Evolutionary conservation across 2,888 invertebrate species (phyloP).

Genomic region (Phymatocera aterrima): DNA sequence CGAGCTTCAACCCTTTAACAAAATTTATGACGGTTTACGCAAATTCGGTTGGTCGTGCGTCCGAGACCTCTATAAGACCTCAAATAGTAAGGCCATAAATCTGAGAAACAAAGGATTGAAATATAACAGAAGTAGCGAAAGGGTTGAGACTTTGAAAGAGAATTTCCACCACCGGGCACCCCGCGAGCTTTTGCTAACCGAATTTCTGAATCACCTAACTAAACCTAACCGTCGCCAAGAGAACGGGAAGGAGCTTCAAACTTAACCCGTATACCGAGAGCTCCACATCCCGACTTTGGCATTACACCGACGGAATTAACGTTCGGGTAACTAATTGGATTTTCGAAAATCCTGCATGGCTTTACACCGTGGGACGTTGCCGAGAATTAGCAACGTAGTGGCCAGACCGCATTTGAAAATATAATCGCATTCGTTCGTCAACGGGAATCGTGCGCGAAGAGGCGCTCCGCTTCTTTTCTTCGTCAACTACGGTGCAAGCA

Average conservation of each 20-base stretch:
- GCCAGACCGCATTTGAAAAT: constrained; percentile 9
- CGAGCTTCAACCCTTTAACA: constrained; percentile 51
- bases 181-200: constrained; percentile 25
- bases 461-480: background rate
- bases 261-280: background rate
- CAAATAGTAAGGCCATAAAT: constrained; percentile 54
- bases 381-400: constrained; percentile 23
- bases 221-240: constrained; percentile 24
- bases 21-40: constrained; percentile 67
- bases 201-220: constrained; percentile 37
- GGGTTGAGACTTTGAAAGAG: constrained; percentile 51
- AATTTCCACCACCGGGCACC: background rate
- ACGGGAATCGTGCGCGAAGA: background rate
- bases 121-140: constrained; percentile 52
- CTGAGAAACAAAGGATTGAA: constrained; percentile 57
- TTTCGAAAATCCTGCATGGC: constrained; percentile 42
- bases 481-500: background rate
- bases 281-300: constrained; percentile 14
- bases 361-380: constrained; percentile 39
- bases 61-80: constrained; percentile 7
- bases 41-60: constrained; percentile 56
- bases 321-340: constrained; percentile 43
- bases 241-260: constrained; percentile 8
- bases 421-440: constrained; percentile 38
- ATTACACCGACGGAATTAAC: constrained; percentile 34